Percentiles rank a stretch among this genome's conserved stretches.
Conservation (phyloP, 2,888 invertebrate species). For the Agrotis puta region DNA sequence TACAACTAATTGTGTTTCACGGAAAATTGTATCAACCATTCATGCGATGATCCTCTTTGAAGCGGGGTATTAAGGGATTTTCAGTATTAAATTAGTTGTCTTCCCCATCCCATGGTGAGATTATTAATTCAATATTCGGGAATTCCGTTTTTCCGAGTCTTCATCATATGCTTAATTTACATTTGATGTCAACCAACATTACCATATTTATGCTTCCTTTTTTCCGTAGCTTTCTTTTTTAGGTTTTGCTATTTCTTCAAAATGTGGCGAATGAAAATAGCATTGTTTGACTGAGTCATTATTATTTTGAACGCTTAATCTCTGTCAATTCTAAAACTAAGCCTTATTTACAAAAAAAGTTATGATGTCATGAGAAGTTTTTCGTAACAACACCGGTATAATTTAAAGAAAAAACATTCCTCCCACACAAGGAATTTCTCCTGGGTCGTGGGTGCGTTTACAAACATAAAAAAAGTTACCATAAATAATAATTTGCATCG, state of each 20-base stretch:
- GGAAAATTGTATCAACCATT: slow-evolving; percentile 36
- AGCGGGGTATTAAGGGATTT: slow-evolving; percentile 48
- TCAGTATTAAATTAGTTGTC: slow-evolving; percentile 40
- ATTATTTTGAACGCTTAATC: too few species aligned
- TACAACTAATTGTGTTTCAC: slow-evolving; percentile 24
- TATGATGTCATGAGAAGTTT: too few species aligned
- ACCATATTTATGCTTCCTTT: slow-evolving; percentile 11
- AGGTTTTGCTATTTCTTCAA: neutral
- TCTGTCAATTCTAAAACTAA: too few species aligned
- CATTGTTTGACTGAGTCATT: too few species aligned
- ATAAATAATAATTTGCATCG: slow-evolving; percentile 34
- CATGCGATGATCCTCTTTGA: slow-evolving; percentile 50
- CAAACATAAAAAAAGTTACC: slow-evolving; percentile 15
- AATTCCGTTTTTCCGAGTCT: slow-evolving; percentile 35
- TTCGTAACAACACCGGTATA: too few species aligned
- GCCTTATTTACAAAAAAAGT: neutral
- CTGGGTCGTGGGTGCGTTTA: too few species aligned
- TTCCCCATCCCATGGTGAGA: slow-evolving; percentile 34
- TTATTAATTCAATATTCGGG: slow-evolving; percentile 56
- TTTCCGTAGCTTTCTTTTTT: neutral
- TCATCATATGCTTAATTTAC: slow-evolving; percentile 44
- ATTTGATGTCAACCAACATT: slow-evolving; percentile 33
- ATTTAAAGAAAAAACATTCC: neutral
- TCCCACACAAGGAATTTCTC: too few species aligned
- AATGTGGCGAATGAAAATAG: neutral